Evolutionary conservation across 1,140 invertebrate genomes (phyloP), one percentile per base, ranked within the genome.

Genomic region (Drosophila quadrilineata): DNA sequence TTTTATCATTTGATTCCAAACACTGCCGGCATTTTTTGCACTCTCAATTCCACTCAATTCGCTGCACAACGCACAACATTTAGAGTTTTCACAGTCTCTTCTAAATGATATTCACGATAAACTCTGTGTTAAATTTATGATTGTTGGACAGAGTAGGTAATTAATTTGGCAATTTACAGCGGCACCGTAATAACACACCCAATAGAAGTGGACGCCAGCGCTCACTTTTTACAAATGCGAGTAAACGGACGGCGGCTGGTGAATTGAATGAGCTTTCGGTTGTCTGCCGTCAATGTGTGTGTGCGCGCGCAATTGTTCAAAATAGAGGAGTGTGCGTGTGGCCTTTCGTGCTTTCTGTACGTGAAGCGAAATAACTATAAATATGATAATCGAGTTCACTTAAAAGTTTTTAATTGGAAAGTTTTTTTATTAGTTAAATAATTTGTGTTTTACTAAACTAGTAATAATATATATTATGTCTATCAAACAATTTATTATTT

Each of bases 231-330:
- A 50, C 54, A 50, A 65, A 65, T 65, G 62, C 28, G 9, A 28
- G 54, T 43, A 43, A n/a, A n/a, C n/a, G n/a, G n/a, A n/a, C n/a
- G 24, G 38, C 43, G 28, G 41, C 54, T 50, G 28, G 21, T 50
- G 54, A 65, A 59, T 59, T 65, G 35, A 59, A 59, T 35, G 36
- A 50, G 45, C 62, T 65, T 59, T 65, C 17, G 36, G 26, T 33
- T 59, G 36, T 22, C 8, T 21, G 10, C 10, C 19, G 21, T 36
- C 43, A 33, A 43, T 59, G 63, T 66, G 29, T 66, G 56, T 50
- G 63, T 66, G 63, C 56, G 63, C 63, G 63, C 63, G 63, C 63
- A 66, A 65, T 65, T 59, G 45, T 50, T 33, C 8, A 33, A 46
- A 29, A 17, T 53, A 68, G 38, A 12, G 52, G n/a, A 10, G 54